Conservation (phyloP, 2,888 invertebrate species). For the Agrotis segetum region DNA sequence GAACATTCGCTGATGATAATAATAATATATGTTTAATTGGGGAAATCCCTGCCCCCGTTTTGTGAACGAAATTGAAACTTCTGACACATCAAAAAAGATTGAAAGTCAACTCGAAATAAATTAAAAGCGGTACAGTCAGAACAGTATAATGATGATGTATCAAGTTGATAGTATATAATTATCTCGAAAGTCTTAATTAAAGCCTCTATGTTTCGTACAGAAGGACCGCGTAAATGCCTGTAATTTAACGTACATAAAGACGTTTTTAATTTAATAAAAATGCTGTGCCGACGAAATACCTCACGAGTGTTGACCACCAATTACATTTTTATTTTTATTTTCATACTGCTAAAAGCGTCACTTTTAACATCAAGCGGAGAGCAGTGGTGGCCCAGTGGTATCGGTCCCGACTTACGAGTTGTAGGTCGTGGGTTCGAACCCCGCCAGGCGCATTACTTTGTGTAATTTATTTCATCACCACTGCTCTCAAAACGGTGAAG, state of each 20-base stretch:
- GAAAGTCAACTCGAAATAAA: constrained; percentile 3
- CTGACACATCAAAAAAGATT: not conserved
- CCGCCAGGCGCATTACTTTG: too few species aligned
- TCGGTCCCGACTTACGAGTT: too few species aligned
- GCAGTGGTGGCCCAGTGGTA: too few species aligned
- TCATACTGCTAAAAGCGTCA: too few species aligned
- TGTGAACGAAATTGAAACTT: not conserved
- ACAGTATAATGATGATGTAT: constrained; percentile 5
- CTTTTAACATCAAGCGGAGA: too few species aligned
- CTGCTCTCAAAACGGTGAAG: too few species aligned
- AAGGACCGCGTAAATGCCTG: constrained; percentile 37
- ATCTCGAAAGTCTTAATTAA: constrained; percentile 51
- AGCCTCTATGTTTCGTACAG: constrained; percentile 19
- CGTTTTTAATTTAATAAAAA: constrained; percentile 43
- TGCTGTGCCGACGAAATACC: constrained; percentile 46
- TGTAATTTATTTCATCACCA: too few species aligned
- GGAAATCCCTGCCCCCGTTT: too few species aligned
- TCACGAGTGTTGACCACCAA: constrained; percentile 49
- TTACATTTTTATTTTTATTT: constrained; percentile 38
- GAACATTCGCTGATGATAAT: too few species aligned
- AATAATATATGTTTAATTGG: too few species aligned
- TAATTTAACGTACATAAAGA: constrained; percentile 50
- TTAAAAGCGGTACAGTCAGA: constrained; percentile 2
- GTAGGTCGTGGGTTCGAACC: too few species aligned
- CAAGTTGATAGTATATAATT: constrained; percentile 23